Evolutionary conservation across 2,888 invertebrate species (phyloP).

Genomic region (Metallyticus violacea): DNA sequence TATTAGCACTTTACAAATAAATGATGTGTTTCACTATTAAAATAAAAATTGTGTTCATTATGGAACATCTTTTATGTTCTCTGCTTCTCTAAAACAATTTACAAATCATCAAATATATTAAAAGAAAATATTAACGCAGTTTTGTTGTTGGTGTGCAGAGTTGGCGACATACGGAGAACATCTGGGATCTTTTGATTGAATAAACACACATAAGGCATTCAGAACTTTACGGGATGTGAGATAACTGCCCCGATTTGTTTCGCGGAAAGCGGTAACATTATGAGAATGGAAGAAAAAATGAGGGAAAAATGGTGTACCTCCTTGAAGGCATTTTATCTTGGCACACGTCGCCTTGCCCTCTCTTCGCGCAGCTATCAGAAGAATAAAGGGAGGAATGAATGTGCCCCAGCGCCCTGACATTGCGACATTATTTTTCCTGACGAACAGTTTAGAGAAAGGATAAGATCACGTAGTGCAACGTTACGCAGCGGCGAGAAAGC

Average conservation of each 20-base stretch:
- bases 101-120: no score
- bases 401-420: not conserved
- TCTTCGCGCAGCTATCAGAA: not conserved
- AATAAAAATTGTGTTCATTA: no score
- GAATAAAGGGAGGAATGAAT: not conserved
- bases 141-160: no score
- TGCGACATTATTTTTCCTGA: not conserved
- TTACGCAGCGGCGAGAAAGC: not conserved
- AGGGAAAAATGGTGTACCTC: not conserved
- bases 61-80: no score
- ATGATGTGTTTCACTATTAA: no score
- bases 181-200: no score
- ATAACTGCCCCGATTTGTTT: not conserved
- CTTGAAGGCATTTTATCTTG: not conserved
- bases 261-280: not conserved
- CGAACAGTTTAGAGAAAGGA: not conserved
- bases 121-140: no score
- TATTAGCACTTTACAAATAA: no score
- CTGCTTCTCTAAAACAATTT: no score
- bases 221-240: not conserved
- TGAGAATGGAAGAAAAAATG: not conserved
- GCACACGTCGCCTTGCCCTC: not conserved
- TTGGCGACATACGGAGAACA: no score
- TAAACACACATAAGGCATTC: not conserved
- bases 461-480: not conserved